phyloP scores from a whole-genome alignment of 2,797 vertebrate genomes.

The Neomorphus geoffroyi region DNA sequence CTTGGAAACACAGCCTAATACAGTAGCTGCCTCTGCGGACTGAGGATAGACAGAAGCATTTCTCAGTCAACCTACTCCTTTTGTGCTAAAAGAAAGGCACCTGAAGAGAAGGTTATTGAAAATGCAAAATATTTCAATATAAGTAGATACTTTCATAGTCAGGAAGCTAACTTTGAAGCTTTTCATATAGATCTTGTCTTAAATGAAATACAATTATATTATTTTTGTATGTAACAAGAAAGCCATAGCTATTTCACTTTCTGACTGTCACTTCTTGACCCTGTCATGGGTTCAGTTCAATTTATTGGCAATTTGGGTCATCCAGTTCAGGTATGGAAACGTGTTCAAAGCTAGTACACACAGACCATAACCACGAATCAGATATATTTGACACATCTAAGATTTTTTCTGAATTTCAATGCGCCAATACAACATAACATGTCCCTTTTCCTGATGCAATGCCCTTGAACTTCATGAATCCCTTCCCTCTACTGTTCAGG shows the following conservation, averaged over 20 bases:
- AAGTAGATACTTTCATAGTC: neutral
- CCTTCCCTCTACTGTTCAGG: slow-evolving; percentile 46
- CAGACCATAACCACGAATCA: neutral
- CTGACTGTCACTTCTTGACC: neutral
- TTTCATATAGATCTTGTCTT: neutral
- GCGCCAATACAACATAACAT: neutral
- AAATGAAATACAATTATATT: neutral
- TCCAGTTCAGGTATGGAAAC: neutral
- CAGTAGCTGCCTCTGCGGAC: slow-evolving; percentile 11
- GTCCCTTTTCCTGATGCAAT: slow-evolving; percentile 18
- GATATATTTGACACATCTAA: neutral
- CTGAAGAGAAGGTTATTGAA: neutral
- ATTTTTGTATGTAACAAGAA: neutral
- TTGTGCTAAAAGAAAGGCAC: neutral
- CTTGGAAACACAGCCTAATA: neutral
- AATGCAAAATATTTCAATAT: neutral
- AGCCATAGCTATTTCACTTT: neutral
- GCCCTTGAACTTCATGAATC: slow-evolving; percentile 45
- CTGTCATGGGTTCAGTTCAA: neutral
- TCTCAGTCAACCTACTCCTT: neutral
- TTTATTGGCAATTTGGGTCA: neutral
- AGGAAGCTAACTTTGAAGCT: neutral
- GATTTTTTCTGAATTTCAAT: neutral
- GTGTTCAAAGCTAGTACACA: neutral
- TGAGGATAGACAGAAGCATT: slow-evolving; percentile 3